Conservation (phyloP, 2,113 vertebrate genomes). For the Xiphorhynchus elegans region DNA sequence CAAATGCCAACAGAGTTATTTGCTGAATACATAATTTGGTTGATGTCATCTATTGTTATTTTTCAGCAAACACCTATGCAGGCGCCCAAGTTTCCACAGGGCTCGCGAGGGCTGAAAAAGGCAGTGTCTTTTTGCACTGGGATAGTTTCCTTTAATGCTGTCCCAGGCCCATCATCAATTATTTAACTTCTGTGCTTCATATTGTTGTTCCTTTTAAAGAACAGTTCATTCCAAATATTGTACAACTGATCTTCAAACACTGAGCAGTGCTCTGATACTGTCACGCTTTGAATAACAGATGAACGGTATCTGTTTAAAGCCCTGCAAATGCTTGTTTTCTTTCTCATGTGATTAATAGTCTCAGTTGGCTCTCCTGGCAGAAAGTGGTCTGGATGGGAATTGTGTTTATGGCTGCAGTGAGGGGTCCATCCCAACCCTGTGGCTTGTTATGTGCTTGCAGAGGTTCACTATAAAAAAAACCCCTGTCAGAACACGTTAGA, state of each 20-base stretch:
- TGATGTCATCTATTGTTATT: conserved; percentile 41
- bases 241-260: conserved; percentile 15
- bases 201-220: neutral
- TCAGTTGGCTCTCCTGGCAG: conserved; percentile 29
- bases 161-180: neutral
- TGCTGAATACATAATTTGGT: conserved; percentile 20
- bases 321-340: conserved; percentile 47
- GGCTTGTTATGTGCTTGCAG: conserved; percentile 25
- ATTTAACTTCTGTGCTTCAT: neutral
- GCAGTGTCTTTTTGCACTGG: neutral
- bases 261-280: neutral
- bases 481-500: conserved; percentile 7
- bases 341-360: conserved; percentile 57
- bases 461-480: neutral
- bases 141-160: neutral
- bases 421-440: neutral
- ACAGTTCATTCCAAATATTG: conserved; percentile 39
- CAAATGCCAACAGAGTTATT: conserved; percentile 20
- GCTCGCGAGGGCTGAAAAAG: neutral
- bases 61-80: conserved; percentile 3
- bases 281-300: conserved; percentile 42
- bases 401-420: conserved; percentile 42
- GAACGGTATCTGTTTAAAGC: conserved; percentile 38
- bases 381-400: conserved; percentile 53
- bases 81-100: neutral